A percentile compares a stretch with the other conserved stretches of the same genome.
These are phyloP conservation scores for Geodia barretti DNA, from an alignment of 37 sponge, comb jelly and placozoan species.

Conservation along the genomic window DNA sequence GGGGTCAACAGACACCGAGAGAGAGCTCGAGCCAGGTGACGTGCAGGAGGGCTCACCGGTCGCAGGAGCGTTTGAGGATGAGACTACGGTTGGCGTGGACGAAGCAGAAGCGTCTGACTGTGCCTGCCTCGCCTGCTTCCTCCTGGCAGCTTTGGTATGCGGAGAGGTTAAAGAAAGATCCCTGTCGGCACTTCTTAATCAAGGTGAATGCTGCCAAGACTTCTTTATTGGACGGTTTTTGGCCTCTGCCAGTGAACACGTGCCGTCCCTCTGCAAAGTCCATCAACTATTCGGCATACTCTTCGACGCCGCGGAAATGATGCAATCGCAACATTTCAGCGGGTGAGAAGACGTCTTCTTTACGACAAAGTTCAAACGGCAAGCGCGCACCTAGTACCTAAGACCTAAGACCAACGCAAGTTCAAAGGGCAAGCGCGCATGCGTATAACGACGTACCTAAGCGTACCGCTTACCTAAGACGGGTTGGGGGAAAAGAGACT, in stretches of 20 bases:
- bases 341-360: not conserved
- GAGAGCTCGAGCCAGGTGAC: not conserved
- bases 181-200: constrained; percentile 12
- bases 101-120: constrained; percentile 23
- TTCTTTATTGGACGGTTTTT: constrained; percentile 18
- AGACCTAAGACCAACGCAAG: not conserved
- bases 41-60: not conserved
- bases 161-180: constrained; percentile 22
- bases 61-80: not conserved
- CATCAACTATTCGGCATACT: constrained; percentile 3
- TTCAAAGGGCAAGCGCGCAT: not conserved
- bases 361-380: not conserved
- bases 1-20: not conserved
- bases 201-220: constrained; percentile 6
- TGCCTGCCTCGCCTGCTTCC: constrained; percentile 40
- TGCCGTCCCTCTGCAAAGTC: constrained; percentile 12
- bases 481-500: too few species aligned
- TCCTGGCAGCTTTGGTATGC: constrained; percentile 44
- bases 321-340: not conserved
- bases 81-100: not conserved
- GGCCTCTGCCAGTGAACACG: constrained; percentile 15
- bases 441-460: constrained; percentile 9
- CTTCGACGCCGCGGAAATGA: constrained; percentile 6
- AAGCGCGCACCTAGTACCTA: constrained; percentile 5
- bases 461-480: not conserved